phyloP scores from a whole-genome alignment of 2,113 vertebrate genomes.

The Nesoenas mayeri region DNA sequence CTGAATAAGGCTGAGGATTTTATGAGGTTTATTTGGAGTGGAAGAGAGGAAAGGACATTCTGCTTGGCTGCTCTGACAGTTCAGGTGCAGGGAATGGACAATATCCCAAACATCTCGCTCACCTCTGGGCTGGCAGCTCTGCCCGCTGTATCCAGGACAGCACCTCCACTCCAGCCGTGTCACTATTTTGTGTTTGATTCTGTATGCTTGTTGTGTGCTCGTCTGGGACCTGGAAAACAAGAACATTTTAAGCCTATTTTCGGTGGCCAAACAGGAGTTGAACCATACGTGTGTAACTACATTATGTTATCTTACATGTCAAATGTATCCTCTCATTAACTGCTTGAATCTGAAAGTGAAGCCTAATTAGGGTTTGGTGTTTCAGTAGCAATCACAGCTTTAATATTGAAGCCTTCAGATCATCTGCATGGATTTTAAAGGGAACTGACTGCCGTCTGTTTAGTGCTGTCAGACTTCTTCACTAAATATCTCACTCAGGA shows the following conservation, averaged over 20 bases:
- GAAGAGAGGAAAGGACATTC: neutral
- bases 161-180: conserved; percentile 82
- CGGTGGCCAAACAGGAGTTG: neutral
- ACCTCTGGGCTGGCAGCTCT: conserved; percentile 74
- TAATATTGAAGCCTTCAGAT: neutral
- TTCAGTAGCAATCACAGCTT: neutral
- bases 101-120: neutral
- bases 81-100: neutral
- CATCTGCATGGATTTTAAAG: neutral
- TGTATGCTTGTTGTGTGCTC: conserved; percentile 69
- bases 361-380: neutral
- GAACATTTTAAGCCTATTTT: neutral
- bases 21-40: neutral
- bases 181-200: conserved; percentile 79
- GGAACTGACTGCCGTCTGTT: neutral
- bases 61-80: neutral
- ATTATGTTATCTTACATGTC: neutral
- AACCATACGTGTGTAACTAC: neutral
- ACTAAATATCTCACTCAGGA: neutral
- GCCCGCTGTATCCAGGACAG: conserved; percentile 78
- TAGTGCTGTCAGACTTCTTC: neutral
- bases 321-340: neutral
- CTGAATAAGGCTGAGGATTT: neutral
- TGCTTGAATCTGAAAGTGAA: neutral
- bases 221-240: conserved; percentile 67